phyloP scores from a whole-genome alignment of 2,888 invertebrate genomes.

The Dermolepida albohirtum region DNA sequence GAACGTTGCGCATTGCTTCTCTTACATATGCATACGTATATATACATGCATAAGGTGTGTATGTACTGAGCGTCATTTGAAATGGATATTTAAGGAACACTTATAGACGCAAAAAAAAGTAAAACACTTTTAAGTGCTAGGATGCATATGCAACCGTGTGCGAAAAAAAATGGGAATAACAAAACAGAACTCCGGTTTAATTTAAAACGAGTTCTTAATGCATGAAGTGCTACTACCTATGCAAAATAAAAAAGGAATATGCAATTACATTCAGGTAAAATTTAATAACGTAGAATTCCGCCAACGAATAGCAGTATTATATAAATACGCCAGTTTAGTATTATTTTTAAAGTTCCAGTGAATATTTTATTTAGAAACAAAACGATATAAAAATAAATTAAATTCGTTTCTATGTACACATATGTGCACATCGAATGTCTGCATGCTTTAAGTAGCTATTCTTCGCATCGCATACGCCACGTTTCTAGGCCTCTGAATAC shows the following conservation, averaged over 20 bases:
- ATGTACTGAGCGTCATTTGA: slow-evolving; percentile 14
- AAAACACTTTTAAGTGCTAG: slow-evolving; percentile 8
- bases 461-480: too few relatives aligned
- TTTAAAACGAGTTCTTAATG: slow-evolving; percentile 26
- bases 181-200: slow-evolving; percentile 24
- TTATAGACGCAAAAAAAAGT: slow-evolving; percentile 10
- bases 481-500: too few relatives aligned
- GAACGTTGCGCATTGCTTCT: slow-evolving; percentile 12
- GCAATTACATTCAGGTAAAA: slow-evolving; percentile 1
- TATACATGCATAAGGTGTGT: slow-evolving; percentile 3
- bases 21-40: background rate
- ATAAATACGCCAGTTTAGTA: too few relatives aligned
- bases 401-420: too few relatives aligned
- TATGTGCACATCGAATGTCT: too few relatives aligned
- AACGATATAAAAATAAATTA: too few relatives aligned
- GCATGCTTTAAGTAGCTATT: too few relatives aligned
- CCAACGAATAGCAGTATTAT: too few relatives aligned
- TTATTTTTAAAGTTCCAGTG: too few relatives aligned
- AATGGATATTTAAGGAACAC: slow-evolving; percentile 32
- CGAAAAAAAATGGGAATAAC: slow-evolving; percentile 8
- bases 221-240: slow-evolving; percentile 10
- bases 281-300: too few relatives aligned
- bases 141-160: slow-evolving; percentile 1
- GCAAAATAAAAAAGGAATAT: slow-evolving; percentile 18
- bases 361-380: too few relatives aligned